Percentiles rank a stretch among this genome's conserved stretches.
Conservation (phyloP, 2,797 vertebrate genomes). For the Babyrousa celebensis region DNA sequence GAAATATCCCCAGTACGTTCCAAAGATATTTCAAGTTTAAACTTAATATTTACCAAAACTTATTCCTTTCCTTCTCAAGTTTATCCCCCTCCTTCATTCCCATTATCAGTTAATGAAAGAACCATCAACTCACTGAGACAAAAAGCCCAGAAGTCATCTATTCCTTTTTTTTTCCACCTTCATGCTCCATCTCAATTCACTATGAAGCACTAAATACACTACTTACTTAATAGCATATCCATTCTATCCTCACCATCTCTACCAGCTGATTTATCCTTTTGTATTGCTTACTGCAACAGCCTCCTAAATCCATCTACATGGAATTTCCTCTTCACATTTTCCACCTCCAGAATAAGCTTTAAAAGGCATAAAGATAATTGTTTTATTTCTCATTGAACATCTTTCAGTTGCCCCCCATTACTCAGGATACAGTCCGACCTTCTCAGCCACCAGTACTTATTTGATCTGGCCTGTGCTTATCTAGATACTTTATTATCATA, state of each 20-base stretch:
- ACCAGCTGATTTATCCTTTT: neutral
- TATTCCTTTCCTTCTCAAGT: neutral
- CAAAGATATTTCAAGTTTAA: neutral
- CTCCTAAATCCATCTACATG: neutral
- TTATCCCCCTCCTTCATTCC: neutral
- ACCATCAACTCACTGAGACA: neutral
- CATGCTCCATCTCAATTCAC: neutral
- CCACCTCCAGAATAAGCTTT: neutral
- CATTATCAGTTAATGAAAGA: neutral
- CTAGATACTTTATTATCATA: neutral
- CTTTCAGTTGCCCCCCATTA: neutral
- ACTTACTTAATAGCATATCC: neutral
- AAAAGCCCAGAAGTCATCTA: neutral
- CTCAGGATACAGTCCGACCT: neutral
- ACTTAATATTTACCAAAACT: neutral
- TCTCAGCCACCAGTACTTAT: neutral
- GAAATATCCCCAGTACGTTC: neutral
- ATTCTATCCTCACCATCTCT: neutral
- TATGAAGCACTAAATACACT: neutral
- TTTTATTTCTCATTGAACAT: neutral
- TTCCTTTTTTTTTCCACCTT: neutral
- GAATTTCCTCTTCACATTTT: neutral
- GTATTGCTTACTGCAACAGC: neutral
- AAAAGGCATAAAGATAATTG: neutral
- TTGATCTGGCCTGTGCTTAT: neutral